Evolutionary conservation across 2,888 invertebrate species (phyloP), one percentile per base, ranked within the genome.

Genomic region (Drosophila nr. perissopoda): DNA sequence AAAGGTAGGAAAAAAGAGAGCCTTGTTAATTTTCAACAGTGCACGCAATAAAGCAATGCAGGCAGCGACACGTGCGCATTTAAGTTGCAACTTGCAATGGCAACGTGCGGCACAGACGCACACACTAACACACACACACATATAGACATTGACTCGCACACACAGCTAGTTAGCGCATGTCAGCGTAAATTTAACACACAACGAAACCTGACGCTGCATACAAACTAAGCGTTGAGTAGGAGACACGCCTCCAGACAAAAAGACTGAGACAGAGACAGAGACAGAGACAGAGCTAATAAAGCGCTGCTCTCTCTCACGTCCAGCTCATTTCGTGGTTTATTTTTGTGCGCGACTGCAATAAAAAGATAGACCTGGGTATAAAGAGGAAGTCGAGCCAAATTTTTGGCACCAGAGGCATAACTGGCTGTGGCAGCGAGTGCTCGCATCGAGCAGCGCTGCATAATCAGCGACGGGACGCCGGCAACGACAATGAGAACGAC

Each of bases 121-220:
- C 25, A 72, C 58, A 33, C 38, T 10, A 31, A 58, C 8, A 58
- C 42, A 62, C 49, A 61, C 58, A 27, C 18, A 38, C 18, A 49
- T 27, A 27, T n/a, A 27, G 27, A 38, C 38, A 56, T 11, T 25
- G 38, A 38, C 38, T 29, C 38, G 56, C 49, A 62, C 45, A 60
- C 52, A 69, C 53, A 75, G 88, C 86, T 90, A 82, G 90, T 90
- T 90, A 85, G 86, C 73, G 75, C 80, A 80, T 88, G 83, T 86
- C 90, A 88, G 86, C 88, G 90, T 88, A 88, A 88, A 85, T 85
- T 88, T 85, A 85, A 86, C 89, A 85, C 90, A 88, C 72, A 82
- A 51, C 73, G 78, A 80, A 86, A 88, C 90, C 88, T 90, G 85
- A 90, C 69, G 73, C 88, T 72, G 90, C 85, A 90, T 88, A 85